phyloP scores from a whole-genome alignment of 2,797 vertebrate genomes.

The Microctenopoma steveboyesi region DNA sequence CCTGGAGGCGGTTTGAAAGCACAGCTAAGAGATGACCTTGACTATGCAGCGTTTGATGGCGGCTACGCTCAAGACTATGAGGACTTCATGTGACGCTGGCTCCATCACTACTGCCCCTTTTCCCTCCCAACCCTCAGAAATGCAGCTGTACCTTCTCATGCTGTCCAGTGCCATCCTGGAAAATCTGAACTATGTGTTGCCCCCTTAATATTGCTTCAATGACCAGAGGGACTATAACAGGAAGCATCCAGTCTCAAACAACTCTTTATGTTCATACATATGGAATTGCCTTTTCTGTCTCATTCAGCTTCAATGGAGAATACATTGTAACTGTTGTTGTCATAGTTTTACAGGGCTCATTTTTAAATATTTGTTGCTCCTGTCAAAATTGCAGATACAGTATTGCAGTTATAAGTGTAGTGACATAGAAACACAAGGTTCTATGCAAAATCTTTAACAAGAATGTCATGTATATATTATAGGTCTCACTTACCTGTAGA shows the following conservation, averaged over 20 bases:
- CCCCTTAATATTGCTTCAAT: constrained; percentile 84
- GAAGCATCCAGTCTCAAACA: constrained; percentile 76
- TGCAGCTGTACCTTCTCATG: constrained; percentile 91
- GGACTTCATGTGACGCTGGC: constrained; percentile 98
- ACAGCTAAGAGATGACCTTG: constrained; percentile 93
- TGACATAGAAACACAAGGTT: constrained; percentile 83
- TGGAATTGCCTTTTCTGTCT: constrained; percentile 83
- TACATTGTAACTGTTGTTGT: constrained; percentile 71
- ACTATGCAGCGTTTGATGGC: constrained; percentile 91
- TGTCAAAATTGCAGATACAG: constrained; percentile 70
- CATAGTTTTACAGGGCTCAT: constrained; percentile 64
- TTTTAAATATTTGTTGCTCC: constrained; percentile 75
- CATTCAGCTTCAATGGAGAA: constrained; percentile 72
- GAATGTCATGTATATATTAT: constrained; percentile 81
- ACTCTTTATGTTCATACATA: constrained; percentile 69
- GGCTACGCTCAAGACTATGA: constrained; percentile 95
- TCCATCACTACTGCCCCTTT: constrained; percentile 73
- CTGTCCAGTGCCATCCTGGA: constrained; percentile 96
- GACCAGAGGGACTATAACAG: constrained; percentile 80
- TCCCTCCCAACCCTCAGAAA: constrained; percentile 84
- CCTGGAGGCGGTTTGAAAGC: constrained; percentile 95
- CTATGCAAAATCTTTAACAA: constrained; percentile 85
- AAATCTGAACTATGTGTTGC: constrained; percentile 88
- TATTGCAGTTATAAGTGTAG: constrained; percentile 77
- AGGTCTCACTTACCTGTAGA: constrained; percentile 75